phyloP scores from a whole-genome alignment of 2,888 invertebrate genomes.

The Piscicola geometra region DNA sequence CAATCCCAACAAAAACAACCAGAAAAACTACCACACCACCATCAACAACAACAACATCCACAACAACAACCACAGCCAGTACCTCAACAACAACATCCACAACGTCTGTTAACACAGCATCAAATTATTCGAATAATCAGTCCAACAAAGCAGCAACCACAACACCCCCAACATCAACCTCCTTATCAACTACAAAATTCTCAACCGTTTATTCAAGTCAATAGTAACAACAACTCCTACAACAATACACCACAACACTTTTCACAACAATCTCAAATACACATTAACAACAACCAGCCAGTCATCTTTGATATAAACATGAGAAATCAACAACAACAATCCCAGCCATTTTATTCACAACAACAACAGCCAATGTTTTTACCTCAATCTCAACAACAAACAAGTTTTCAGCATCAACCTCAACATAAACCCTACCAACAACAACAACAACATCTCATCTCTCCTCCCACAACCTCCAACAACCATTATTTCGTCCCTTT shows the following conservation, averaged over 20 bases:
- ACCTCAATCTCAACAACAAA: background rate
- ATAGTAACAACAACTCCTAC: background rate
- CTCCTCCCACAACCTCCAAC: background rate
- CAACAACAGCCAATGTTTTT: background rate
- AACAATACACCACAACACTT: constrained; percentile 1
- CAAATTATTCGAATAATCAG: background rate
- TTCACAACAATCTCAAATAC: background rate
- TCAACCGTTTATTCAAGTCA: background rate
- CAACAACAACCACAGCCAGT: too few species aligned
- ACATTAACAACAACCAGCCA: background rate
- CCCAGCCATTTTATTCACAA: background rate
- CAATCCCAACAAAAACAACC: too few species aligned
- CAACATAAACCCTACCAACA: background rate
- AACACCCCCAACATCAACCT: background rate
- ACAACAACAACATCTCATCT: background rate
- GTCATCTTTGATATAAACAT: background rate
- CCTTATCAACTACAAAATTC: background rate
- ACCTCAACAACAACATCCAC: too few species aligned
- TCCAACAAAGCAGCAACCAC: background rate
- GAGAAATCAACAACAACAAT: background rate
- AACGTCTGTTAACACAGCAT: too few species aligned
- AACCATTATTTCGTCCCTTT: background rate
- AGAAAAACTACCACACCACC: background rate
- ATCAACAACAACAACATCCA: background rate
- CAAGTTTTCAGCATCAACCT: background rate